phyloP scores from a whole-genome alignment of 2,797 vertebrate genomes.

The Sorex maritimensis region DNA sequence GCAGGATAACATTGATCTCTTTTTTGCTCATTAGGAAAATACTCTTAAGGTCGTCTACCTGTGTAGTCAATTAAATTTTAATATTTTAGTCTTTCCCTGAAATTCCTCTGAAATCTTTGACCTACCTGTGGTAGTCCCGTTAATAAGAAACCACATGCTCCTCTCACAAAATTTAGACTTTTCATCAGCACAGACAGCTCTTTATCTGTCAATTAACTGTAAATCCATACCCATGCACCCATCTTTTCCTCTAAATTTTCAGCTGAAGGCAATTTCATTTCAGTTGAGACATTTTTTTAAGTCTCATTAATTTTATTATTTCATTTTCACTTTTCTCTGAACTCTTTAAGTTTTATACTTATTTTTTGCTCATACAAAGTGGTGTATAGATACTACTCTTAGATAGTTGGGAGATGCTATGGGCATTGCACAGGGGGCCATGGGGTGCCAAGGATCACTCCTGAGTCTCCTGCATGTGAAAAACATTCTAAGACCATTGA shows the following conservation, averaged over 20 bases:
- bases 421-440: no score
- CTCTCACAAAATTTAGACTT: not conserved
- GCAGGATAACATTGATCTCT: not conserved
- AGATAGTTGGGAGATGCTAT: no score
- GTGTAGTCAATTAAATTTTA: not conserved
- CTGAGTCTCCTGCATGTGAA: no score
- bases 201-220: not conserved
- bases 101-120: not conserved
- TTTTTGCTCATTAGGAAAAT: not conserved
- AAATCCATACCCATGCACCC: not conserved
- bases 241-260: not conserved
- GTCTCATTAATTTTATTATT: not conserved
- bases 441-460: no score
- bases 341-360: not conserved
- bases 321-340: not conserved
- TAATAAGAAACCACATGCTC: not conserved
- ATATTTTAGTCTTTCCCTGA: not conserved
- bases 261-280: not conserved
- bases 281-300: not conserved
- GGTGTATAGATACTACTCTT: no score
- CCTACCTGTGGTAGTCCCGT: not conserved
- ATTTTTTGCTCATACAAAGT: no score
- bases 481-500: no score
- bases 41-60: not conserved
- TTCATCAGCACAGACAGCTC: not conserved